These are phyloP conservation scores for Ptilorrhoa leucosticta DNA, from an alignment of 2,113 vertebrate species.

Conservation along the genomic window DNA sequence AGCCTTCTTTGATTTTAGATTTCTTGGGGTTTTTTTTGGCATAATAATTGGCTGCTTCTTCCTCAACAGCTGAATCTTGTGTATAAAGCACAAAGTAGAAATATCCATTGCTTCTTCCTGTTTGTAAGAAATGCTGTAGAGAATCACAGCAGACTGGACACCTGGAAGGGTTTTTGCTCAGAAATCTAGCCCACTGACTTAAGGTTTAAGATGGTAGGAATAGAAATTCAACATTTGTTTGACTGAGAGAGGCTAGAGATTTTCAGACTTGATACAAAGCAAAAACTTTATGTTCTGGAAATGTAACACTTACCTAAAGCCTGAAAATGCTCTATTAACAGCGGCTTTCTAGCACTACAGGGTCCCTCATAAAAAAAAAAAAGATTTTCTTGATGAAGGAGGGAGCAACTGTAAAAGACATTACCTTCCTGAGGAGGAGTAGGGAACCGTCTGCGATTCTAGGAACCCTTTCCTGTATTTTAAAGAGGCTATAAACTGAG, in stretches of 20 bases:
- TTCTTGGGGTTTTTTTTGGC: no score
- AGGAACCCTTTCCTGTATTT: neutral
- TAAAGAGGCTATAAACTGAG: neutral
- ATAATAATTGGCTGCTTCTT: neutral
- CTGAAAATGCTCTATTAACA: neutral
- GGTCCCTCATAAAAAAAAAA: neutral
- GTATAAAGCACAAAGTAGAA: neutral
- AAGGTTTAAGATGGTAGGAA: neutral
- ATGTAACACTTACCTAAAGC: neutral
- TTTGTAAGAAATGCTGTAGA: neutral
- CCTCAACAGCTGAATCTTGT: neutral
- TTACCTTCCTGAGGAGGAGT: neutral
- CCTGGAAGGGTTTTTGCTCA: neutral
- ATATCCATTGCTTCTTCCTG: neutral
- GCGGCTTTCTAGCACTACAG: fast-evolving
- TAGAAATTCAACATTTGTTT: neutral
- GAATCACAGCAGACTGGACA: neutral
- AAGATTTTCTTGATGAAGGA: neutral
- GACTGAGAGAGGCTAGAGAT: neutral
- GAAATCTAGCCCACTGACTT: neutral
- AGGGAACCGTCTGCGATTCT: neutral
- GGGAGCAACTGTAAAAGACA: neutral
- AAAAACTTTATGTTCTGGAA: neutral
- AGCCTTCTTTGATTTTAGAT: neutral
- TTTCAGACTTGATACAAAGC: neutral